A percentile compares a stretch with the other conserved stretches of the same genome.
These are phyloP conservation scores for Malacoraja senta DNA, from an alignment of 2,797 vertebrate genomes.

Conservation along the genomic window DNA sequence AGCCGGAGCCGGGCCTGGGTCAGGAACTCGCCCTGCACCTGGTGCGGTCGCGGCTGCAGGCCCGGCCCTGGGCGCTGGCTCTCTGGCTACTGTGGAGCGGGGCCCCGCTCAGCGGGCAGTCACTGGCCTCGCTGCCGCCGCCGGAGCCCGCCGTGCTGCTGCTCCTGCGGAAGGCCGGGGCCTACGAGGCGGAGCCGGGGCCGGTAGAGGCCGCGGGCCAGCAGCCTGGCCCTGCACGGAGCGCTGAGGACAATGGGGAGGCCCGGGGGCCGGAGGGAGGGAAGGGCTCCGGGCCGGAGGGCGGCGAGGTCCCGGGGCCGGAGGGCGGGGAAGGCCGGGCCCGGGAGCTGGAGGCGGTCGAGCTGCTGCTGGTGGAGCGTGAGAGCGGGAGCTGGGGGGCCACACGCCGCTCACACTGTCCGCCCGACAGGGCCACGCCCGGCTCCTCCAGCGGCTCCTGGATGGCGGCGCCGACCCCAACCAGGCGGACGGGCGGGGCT, in stretches of 20 bases:
- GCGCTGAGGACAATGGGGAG: too few species aligned
- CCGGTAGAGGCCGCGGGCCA: too few species aligned
- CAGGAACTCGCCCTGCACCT: slow-evolving; percentile 63
- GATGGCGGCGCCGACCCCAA: slow-evolving; percentile 50
- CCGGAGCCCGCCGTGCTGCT: slow-evolving; percentile 60
- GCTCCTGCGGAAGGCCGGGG: slow-evolving; percentile 60
- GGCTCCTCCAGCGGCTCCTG: slow-evolving; percentile 59
- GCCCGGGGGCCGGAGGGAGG: too few species aligned
- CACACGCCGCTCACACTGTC: slow-evolving; percentile 66
- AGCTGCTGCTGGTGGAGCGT: slow-evolving; percentile 58
- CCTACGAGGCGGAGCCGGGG: slow-evolving; percentile 40
- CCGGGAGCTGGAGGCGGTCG: slow-evolving; percentile 46
- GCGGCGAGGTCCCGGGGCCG: too few species aligned
- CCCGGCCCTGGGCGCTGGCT: slow-evolving; percentile 58
- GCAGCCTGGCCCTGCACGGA: too few species aligned
- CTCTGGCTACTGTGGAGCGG: slow-evolving; percentile 69
- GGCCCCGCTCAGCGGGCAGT: slow-evolving; percentile 49
- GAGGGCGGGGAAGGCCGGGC: too few species aligned
- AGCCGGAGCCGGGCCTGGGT: slow-evolving; percentile 52
- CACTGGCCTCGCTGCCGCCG: slow-evolving; percentile 44
- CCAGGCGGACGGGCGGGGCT: slow-evolving; percentile 65
- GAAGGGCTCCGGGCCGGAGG: too few species aligned
- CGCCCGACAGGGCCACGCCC: slow-evolving; percentile 61
- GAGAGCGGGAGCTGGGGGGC: slow-evolving; percentile 59
- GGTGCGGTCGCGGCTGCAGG: slow-evolving; percentile 57